Evolutionary conservation across 1,140 invertebrate genomes (phyloP).

Genomic region (Pemphigus obesinymphae): DNA sequence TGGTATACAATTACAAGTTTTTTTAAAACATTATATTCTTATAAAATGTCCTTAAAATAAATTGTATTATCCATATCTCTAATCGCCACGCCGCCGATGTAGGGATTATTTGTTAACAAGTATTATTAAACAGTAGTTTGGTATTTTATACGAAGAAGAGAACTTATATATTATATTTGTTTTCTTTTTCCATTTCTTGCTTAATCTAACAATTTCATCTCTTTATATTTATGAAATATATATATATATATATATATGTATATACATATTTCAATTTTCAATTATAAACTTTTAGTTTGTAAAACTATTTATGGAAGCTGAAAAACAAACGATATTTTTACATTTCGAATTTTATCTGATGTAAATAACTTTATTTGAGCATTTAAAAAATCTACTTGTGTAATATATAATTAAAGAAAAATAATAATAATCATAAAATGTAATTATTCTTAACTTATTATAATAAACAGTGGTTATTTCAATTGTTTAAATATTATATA

Average conservation of each 20-base stretch:
- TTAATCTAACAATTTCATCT: background rate
- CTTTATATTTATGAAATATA: too few relatives aligned
- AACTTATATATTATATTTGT: background rate
- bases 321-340: background rate
- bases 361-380: background rate
- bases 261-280: background rate
- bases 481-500: background rate
- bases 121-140: background rate
- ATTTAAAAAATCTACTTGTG: background rate
- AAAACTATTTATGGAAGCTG: background rate
- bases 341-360: background rate
- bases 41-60: background rate
- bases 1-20: too few relatives aligned
- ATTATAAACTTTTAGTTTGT: background rate
- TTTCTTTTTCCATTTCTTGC: background rate
- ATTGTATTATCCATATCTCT: background rate
- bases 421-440: background rate
- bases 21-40: background rate
- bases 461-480: background rate
- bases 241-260: background rate
- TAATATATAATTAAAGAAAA: background rate
- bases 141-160: background rate
- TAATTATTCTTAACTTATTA: background rate
- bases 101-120: background rate
- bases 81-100: background rate